A percentile compares a stretch with the other conserved stretches of the same genome.
phyloP scores from a whole-genome alignment of 2,797 vertebrate species.

The Schizothorax lantsangensis region DNA sequence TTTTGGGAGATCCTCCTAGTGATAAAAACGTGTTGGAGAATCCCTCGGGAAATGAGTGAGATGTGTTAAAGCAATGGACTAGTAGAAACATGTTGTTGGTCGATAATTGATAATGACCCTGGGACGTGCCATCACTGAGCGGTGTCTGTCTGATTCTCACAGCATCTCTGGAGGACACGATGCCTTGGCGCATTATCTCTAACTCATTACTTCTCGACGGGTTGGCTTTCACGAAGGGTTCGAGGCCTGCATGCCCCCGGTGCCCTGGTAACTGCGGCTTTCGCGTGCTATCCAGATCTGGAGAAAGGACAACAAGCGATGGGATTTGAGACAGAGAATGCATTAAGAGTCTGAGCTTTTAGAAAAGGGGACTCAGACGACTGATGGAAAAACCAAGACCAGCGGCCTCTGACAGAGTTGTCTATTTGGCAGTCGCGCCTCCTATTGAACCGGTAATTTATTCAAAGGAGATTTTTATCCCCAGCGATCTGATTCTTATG shows the following conservation, averaged over 20 bases:
- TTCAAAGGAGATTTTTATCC: constrained; percentile 87
- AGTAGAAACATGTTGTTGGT: constrained; percentile 56
- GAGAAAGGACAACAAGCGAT: constrained; percentile 59
- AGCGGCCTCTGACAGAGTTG: constrained; percentile 80
- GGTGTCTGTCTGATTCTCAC: constrained; percentile 85
- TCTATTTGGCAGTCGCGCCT: constrained; percentile 85
- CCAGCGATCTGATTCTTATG: constrained; percentile 83
- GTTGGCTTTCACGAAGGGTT: constrained; percentile 73
- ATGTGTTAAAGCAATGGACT: constrained; percentile 8
- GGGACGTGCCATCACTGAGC: constrained; percentile 82
- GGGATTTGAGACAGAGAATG: constrained; percentile 75
- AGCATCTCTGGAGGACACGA: constrained; percentile 70
- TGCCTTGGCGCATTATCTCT: constrained; percentile 75
- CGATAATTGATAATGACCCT: constrained; percentile 84
- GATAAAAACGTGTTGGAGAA: constrained; percentile 23
- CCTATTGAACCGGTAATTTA: constrained; percentile 83
- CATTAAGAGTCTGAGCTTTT: constrained; percentile 75
- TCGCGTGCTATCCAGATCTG: constrained; percentile 50
- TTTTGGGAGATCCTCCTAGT: neutral
- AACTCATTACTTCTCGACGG: constrained; percentile 77
- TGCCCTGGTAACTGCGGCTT: constrained; percentile 71
- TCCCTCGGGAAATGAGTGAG: constrained; percentile 40
- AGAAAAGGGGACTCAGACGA: constrained; percentile 69
- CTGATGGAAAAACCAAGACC: constrained; percentile 70
- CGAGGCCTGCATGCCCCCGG: constrained; percentile 68